Evolutionary conservation across 2,113 vertebrate species (phyloP).

Genomic region (Macquaria ambigua): DNA sequence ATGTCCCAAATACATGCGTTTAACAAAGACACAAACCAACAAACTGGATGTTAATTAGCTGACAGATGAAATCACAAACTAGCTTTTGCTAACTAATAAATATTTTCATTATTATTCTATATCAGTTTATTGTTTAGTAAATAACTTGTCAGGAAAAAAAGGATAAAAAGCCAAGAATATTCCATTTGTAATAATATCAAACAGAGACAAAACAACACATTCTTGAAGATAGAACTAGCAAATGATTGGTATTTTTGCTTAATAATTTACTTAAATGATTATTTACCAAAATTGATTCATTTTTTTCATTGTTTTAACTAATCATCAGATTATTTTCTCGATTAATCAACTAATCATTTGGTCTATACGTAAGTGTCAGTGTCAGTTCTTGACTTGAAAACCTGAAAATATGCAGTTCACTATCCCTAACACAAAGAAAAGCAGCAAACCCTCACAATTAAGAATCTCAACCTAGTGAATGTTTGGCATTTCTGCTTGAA

Average conservation of each 20-base stretch:
- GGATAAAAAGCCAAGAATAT: not conserved
- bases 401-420: not conserved
- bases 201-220: not conserved
- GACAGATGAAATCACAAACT: not conserved
- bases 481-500: not conserved
- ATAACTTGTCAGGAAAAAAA: not conserved
- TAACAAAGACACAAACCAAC: not conserved
- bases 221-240: not conserved
- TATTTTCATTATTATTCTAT: not conserved
- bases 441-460: not conserved
- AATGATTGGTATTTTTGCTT: not conserved
- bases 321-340: not conserved
- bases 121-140: not conserved
- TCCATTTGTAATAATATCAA: not conserved
- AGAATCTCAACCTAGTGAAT: not conserved
- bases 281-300: not conserved
- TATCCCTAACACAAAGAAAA: not conserved
- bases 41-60: constrained; percentile 7
- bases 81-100: not conserved
- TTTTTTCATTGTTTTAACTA: not conserved
- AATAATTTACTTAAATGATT: not conserved
- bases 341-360: not conserved
- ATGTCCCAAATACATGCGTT: not conserved
- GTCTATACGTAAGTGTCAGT: not conserved
- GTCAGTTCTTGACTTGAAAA: too few relatives aligned